Conservation (phyloP, 1,140 invertebrate species). For the Maniola jurtina region DNA sequence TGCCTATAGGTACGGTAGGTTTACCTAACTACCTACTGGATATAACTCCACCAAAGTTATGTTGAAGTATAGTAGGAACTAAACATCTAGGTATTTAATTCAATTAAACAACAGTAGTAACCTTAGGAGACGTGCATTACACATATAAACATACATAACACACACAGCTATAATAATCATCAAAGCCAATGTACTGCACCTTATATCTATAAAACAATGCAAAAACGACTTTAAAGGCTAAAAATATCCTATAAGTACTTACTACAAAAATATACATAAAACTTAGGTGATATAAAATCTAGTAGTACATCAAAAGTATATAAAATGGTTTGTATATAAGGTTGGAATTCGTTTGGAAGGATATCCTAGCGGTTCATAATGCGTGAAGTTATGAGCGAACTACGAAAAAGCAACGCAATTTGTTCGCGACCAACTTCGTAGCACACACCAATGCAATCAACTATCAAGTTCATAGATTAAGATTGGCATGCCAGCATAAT, state of each 20-base stretch:
- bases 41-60: not conserved
- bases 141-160: slow-evolving; percentile 1
- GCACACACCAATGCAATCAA: slow-evolving; percentile 55
- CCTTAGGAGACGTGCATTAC: slow-evolving; percentile 22
- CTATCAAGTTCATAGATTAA: slow-evolving; percentile 77
- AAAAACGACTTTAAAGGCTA: not conserved
- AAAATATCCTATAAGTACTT: not conserved
- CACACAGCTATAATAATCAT: not conserved
- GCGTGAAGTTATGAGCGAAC: slow-evolving; percentile 49
- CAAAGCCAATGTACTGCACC: not conserved
- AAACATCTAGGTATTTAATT: slow-evolving; percentile 20
- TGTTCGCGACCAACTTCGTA: slow-evolving; percentile 48
- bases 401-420: slow-evolving; percentile 66
- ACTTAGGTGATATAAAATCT: not conserved
- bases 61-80: slow-evolving; percentile 17
- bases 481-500: slow-evolving; percentile 62
- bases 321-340: slow-evolving; percentile 36
- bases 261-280: not conserved
- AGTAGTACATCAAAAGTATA: slow-evolving; percentile 43
- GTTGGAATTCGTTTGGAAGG: slow-evolving; percentile 36
- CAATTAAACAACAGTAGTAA: slow-evolving; percentile 30
- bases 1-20: no score
- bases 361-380: slow-evolving; percentile 44
- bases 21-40: no score
- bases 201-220: not conserved